Base-by-base conservation (phyloP, 2,113 vertebrate genomes). In the Smithornis capensis region DNA sequence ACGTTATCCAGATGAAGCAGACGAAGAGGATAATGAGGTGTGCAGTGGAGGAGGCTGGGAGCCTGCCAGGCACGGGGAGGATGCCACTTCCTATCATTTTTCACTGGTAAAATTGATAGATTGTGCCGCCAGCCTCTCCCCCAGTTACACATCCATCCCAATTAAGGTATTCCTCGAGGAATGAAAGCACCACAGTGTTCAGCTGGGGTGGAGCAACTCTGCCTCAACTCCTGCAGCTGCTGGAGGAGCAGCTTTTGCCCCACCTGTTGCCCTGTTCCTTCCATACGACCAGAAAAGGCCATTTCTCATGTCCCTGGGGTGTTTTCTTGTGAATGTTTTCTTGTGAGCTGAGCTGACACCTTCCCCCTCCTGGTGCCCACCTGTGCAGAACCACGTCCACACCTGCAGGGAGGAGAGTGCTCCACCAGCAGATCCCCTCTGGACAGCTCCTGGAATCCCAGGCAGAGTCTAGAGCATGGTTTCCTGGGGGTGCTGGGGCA, bases 31-130 rank as follows among this genome's bases (percentile, higher is more conserved):
- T 92, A 92, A 96, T 78, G 90, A 96, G 89, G 91, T 91, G 73
- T 79, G 84, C 85, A 76, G 67, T 4, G 45, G 44, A 28, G 71
- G 78, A 90, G 88, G 59, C 56, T 95, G 92, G 59, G 83, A 92
- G 68, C 57, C 75, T 81, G 87, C 71, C 91, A 83, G 50, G 14
- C 60, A 37, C 64, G 9, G 64, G 75, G 87, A 94, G 81, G 89
- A 71, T 80, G 94, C 89, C 83, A 35, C 89, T 90, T 95, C 79
- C 75, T 18, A 76, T 62, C 31, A 78, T 91, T 96, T 86, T 49
- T 91, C 93, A 85, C 23, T 17, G 83, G 86, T 42, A 83, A 92
- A 94, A 86, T 12, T 77, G 83, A 88, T 81, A 68, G 74, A 95
- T 89, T 44, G 56, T 40, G 84, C 83, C 69, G 57, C 57, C 45